These are phyloP conservation scores for Sinonovacula constricta DNA, from an alignment of 1,140 invertebrate species.

Conservation along the genomic window DNA sequence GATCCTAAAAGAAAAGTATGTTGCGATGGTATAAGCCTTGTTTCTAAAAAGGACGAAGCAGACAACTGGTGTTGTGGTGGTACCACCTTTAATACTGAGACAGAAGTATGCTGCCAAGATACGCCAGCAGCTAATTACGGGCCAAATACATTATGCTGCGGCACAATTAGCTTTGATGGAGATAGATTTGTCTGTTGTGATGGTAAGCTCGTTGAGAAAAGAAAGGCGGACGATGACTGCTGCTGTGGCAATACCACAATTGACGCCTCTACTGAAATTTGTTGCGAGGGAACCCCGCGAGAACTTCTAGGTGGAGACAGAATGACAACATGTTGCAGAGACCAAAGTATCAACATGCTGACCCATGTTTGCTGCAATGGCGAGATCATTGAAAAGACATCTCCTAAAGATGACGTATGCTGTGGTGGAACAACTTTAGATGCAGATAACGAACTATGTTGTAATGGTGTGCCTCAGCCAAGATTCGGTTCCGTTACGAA, in stretches of 20 bases:
- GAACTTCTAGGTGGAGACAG: constrained; percentile 16
- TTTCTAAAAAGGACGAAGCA: constrained; percentile 22
- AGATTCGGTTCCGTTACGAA: constrained; percentile 2
- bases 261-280: constrained; percentile 38
- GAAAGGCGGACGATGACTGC: constrained; percentile 35
- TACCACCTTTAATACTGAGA: constrained; percentile 38
- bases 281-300: constrained; percentile 35
- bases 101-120: constrained; percentile 37
- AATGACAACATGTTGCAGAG: constrained; percentile 35
- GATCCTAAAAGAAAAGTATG: constrained; percentile 35
- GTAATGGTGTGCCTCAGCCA: constrained; percentile 19
- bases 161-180: constrained; percentile 31
- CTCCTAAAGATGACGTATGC: constrained; percentile 39
- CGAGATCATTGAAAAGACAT: constrained; percentile 10
- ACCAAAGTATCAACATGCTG: constrained; percentile 30
- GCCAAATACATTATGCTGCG: constrained; percentile 35
- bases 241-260: constrained; percentile 50
- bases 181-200: constrained; percentile 39
- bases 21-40: constrained; percentile 32
- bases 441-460: constrained; percentile 21
- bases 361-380: constrained; percentile 46
- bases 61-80: constrained; percentile 50
- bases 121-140: constrained; percentile 25
- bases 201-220: constrained; percentile 23
- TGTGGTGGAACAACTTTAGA: constrained; percentile 47